Percentiles rank a stretch among this genome's conserved stretches.
Evolutionary conservation across 2,888 invertebrate genomes (phyloP).

Genomic region (Dryobota labecula): DNA sequence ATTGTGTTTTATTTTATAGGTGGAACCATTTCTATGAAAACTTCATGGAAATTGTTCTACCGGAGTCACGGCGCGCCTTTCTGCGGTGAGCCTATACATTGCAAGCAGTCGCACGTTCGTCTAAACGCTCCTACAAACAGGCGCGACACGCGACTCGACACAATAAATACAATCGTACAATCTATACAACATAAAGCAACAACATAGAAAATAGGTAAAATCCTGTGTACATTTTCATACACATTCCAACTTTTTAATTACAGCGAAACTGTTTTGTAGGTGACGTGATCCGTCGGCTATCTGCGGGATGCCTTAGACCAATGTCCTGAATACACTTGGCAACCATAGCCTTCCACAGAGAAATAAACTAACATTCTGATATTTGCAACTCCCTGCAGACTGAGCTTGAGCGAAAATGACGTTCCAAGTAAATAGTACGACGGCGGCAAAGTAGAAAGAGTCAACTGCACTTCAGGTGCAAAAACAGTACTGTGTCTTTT

Average conservation of each 20-base stretch:
- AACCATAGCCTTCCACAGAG: neutral
- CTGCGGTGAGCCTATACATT: neutral
- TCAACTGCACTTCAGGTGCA: too few species aligned
- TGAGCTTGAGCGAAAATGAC: too few species aligned
- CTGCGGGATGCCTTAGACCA: neutral
- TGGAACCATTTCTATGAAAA: neutral
- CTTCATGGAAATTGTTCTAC: neutral
- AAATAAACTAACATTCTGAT: neutral
- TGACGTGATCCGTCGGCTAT: neutral
- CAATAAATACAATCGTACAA: neutral
- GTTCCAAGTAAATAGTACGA: too few species aligned
- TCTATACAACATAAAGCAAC: neutral
- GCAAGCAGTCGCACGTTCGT: neutral
- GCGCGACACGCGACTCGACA: too few species aligned
- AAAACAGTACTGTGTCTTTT: too few species aligned
- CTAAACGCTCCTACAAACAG: too few species aligned
- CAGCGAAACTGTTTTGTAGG: neutral
- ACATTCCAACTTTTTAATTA: neutral
- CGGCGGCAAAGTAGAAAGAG: too few species aligned
- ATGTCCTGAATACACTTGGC: conserved; percentile 4
- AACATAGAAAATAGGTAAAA: neutral
- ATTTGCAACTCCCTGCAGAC: neutral
- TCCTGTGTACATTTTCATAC: neutral
- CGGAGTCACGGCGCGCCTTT: neutral
- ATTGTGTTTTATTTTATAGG: too few species aligned